These are phyloP conservation scores for Oryctes rhinoceros DNA, from an alignment of 1,140 invertebrate species.

Conservation along the genomic window DNA sequence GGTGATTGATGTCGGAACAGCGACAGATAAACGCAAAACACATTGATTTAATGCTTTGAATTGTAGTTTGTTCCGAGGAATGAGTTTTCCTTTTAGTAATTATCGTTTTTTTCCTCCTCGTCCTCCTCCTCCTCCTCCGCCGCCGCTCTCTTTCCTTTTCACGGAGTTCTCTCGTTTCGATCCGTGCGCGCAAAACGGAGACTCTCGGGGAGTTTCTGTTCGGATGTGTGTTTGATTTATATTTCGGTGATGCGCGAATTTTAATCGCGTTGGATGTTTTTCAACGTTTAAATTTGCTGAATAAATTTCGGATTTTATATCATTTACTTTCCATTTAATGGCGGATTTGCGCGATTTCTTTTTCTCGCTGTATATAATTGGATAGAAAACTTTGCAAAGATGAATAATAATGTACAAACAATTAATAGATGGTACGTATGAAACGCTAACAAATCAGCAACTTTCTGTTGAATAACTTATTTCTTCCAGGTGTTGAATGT, in stretches of 20 bases:
- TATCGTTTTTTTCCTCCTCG: conserved; percentile 51
- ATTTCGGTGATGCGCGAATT: conserved; percentile 35
- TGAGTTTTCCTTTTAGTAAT: conserved; percentile 58
- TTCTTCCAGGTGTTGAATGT: too few species aligned
- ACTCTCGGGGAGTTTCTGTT: conserved; percentile 27
- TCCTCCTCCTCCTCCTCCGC: background rate
- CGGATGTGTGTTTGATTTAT: conserved; percentile 35
- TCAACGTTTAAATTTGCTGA: conserved; percentile 16
- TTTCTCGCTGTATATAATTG: too few species aligned
- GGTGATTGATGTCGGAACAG: conserved; percentile 56
- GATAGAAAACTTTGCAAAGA: too few species aligned
- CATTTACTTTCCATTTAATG: background rate
- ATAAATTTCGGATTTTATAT: conserved; percentile 28
- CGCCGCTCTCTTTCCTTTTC: background rate
- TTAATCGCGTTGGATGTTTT: conserved; percentile 35
- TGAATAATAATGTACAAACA: too few species aligned
- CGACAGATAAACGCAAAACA: conserved; percentile 60
- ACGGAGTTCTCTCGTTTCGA: conserved; percentile 3
- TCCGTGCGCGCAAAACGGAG: conserved; percentile 2
- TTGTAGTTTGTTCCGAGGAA: conserved; percentile 57
- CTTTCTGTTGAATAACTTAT: too few species aligned
- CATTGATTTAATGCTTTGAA: conserved; percentile 58
- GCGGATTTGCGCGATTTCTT: background rate
- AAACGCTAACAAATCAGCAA: too few species aligned
- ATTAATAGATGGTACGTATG: too few species aligned